Percentiles rank a stretch among this genome's conserved stretches.
Conservation (phyloP, 53 echinoderm and acorn worm species). For the Holothuria scabra region DNA sequence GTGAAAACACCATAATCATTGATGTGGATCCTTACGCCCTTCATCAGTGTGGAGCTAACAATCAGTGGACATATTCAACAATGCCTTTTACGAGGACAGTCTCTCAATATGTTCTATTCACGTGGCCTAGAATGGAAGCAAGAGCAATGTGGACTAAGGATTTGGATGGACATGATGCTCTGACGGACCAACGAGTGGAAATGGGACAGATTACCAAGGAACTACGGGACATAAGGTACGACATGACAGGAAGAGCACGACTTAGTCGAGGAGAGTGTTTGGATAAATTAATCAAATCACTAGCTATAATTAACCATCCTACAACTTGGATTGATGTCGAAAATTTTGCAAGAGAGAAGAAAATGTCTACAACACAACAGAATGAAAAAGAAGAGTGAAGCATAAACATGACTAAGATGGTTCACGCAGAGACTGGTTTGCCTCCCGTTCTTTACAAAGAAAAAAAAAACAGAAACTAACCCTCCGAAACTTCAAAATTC, state of each 20-base stretch:
- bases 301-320: background rate
- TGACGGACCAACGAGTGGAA: background rate
- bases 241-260: conserved; percentile 2
- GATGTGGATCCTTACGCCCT: conserved; percentile 29
- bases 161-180: conserved; percentile 15
- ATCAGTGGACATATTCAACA: conserved; percentile 29
- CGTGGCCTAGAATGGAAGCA: conserved; percentile 33
- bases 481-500: no score
- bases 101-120: conserved; percentile 28
- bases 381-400: no score
- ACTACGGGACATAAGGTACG: conserved; percentile 26
- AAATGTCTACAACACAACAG: no score
- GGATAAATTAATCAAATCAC: conserved; percentile 1
- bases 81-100: conserved; percentile 37
- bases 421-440: no score
- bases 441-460: no score
- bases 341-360: no score
- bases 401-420: no score
- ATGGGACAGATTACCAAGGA: conserved; percentile 25
- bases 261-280: conserved; percentile 26
- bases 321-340: no score
- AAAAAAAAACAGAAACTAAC: no score
- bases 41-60: conserved; percentile 24
- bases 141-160: background rate
- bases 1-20: conserved; percentile 12